phyloP scores from a whole-genome alignment of 2,113 vertebrate species.

The Myodes glareolus region DNA sequence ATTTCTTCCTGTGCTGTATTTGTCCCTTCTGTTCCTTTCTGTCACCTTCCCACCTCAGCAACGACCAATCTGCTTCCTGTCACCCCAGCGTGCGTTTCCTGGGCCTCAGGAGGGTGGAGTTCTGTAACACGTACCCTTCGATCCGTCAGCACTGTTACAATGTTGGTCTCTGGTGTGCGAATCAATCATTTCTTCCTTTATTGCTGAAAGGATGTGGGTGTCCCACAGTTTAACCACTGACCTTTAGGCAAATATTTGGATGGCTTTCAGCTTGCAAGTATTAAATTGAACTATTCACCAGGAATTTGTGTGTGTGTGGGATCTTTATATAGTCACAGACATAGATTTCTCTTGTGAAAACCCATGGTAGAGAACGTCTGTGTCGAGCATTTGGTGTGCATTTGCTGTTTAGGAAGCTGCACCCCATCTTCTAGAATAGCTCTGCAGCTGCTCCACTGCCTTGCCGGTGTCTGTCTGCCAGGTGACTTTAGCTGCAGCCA shows the following conservation, averaged over 20 bases:
- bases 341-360: background rate
- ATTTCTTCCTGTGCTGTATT: background rate
- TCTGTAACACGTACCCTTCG: background rate
- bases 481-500: constrained; percentile 7
- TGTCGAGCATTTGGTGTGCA: too few relatives aligned
- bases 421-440: background rate
- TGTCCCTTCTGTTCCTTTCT: background rate
- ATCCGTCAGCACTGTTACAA: background rate
- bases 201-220: background rate
- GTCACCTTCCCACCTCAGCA: background rate
- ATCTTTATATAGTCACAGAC: background rate
- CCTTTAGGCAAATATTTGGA: background rate
- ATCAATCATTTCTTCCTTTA: background rate
- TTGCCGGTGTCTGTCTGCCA: background rate
- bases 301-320: background rate
- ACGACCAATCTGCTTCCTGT: background rate
- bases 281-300: constrained; percentile 4
- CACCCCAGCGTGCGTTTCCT: background rate
- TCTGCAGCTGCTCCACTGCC: background rate
- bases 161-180: background rate
- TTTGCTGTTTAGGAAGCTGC: background rate
- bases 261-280: constrained; percentile 3
- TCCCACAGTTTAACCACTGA: background rate
- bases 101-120: background rate
- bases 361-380: background rate